phyloP scores from a whole-genome alignment of 53 echinoderm and acorn worm species.

The Arbacia lixula region DNA sequence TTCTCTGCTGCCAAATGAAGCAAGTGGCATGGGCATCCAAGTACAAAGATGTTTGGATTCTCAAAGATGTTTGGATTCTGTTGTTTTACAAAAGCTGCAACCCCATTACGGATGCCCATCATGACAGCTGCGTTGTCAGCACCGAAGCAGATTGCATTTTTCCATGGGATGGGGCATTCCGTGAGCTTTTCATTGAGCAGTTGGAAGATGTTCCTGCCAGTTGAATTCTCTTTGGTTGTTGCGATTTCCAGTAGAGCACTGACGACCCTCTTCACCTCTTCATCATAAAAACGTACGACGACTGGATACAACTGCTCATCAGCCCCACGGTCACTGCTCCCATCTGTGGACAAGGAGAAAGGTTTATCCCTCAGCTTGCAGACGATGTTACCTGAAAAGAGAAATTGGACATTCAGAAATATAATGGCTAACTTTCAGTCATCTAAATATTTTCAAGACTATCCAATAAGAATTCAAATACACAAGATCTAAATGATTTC shows the following conservation, averaged over 20 bases:
- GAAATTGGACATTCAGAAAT: no score
- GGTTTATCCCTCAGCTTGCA: slow-evolving; percentile 18
- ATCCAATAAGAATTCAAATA: no score
- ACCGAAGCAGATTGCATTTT: slow-evolving; percentile 61
- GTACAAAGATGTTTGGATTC: no score
- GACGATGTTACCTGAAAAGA: slow-evolving; percentile 18
- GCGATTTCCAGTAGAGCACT: slow-evolving; percentile 19
- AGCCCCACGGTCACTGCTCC: slow-evolving; percentile 3
- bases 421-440: no score
- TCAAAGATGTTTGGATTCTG: slow-evolving; percentile 53
- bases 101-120: slow-evolving; percentile 54
- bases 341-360: slow-evolving; percentile 44
- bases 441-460: no score
- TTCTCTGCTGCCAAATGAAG: slow-evolving; percentile 65
- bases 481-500: no score
- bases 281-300: slow-evolving; percentile 25
- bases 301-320: slow-evolving; percentile 43
- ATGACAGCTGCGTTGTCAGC: slow-evolving; percentile 65
- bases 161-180: slow-evolving; percentile 55
- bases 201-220: slow-evolving; percentile 51
- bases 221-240: slow-evolving; percentile 39
- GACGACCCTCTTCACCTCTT: slow-evolving; percentile 19
- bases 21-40: slow-evolving; percentile 61
- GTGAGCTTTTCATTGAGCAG: slow-evolving; percentile 32
- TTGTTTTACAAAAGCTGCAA: slow-evolving; percentile 61